Evolutionary conservation across 2,113 vertebrate species (phyloP).

Genomic region (Malurus melanocephalus): DNA sequence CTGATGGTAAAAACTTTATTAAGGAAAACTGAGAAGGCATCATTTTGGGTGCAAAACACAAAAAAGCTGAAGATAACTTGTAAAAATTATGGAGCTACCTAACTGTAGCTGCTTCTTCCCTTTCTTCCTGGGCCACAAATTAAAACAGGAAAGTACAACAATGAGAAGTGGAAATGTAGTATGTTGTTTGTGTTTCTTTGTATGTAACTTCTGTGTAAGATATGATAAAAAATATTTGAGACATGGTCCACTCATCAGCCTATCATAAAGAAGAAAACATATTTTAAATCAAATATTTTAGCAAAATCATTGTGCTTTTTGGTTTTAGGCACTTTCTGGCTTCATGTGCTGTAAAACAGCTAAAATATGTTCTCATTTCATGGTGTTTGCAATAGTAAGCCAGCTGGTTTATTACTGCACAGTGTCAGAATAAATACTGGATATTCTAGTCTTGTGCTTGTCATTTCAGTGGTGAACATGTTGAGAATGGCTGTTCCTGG

Average conservation of each 20-base stretch:
- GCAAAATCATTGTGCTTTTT: not conserved
- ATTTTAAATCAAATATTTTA: not conserved
- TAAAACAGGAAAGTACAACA: not conserved
- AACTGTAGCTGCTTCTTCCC: not conserved
- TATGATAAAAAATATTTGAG: not conserved
- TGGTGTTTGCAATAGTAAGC: not conserved
- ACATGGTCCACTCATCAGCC: not conserved
- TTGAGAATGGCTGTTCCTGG: conserved; percentile 12
- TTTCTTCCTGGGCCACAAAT: not conserved
- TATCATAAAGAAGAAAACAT: not conserved
- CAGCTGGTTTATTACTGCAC: not conserved
- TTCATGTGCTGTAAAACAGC: not conserved
- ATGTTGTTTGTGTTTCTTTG: not conserved
- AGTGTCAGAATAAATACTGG: conserved; percentile 9
- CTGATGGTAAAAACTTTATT: not conserved
- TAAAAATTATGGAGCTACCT: not conserved
- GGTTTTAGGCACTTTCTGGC: not conserved
- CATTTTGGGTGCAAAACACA: not conserved
- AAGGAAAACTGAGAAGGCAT: not conserved
- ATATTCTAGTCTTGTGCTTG: not conserved
- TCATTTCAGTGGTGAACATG: conserved; percentile 20
- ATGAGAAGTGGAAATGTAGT: not conserved
- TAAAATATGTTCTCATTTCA: not conserved
- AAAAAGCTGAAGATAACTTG: not conserved
- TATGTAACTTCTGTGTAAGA: not conserved